phyloP scores from a whole-genome alignment of 2,888 invertebrate genomes.

The Apotomis capreana region DNA sequence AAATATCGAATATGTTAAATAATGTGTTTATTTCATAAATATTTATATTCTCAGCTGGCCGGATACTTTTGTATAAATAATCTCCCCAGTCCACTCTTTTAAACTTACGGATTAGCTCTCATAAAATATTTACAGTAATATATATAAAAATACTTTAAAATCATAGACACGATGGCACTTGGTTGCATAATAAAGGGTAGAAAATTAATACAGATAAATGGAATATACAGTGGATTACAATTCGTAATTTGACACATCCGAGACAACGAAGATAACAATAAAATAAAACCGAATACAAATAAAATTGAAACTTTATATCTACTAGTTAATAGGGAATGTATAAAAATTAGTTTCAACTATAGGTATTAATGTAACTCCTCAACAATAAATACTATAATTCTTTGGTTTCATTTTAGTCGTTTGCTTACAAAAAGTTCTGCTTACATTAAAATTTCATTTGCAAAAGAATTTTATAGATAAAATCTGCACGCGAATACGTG shows the following conservation, averaged over 20 bases:
- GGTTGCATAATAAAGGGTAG: slow-evolving; percentile 73
- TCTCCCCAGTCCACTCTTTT: slow-evolving; percentile 67
- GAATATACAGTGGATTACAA: slow-evolving; percentile 43
- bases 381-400: slow-evolving; percentile 81
- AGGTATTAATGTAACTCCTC: slow-evolving; percentile 68
- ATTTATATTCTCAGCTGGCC: slow-evolving; percentile 62
- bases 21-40: slow-evolving; percentile 50
- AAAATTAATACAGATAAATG: slow-evolving; percentile 56
- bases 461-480: slow-evolving; percentile 52
- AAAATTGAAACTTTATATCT: slow-evolving; percentile 47
- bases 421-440: slow-evolving; percentile 66
- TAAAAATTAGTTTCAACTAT: slow-evolving; percentile 76
- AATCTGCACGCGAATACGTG: slow-evolving; percentile 28
- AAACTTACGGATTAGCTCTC: slow-evolving; percentile 59
- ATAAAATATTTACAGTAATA: slow-evolving; percentile 72
- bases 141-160: slow-evolving; percentile 77
- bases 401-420: slow-evolving; percentile 79
- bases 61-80: slow-evolving; percentile 64
- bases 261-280: slow-evolving; percentile 49
- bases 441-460: slow-evolving; percentile 53
- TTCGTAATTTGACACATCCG: slow-evolving; percentile 59
- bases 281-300: slow-evolving; percentile 46
- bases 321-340: slow-evolving; percentile 68
- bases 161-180: slow-evolving; percentile 80
- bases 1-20: slow-evolving; percentile 53